phyloP scores from a whole-genome alignment of 2,888 invertebrate species.

The Horisme vitalbata region DNA sequence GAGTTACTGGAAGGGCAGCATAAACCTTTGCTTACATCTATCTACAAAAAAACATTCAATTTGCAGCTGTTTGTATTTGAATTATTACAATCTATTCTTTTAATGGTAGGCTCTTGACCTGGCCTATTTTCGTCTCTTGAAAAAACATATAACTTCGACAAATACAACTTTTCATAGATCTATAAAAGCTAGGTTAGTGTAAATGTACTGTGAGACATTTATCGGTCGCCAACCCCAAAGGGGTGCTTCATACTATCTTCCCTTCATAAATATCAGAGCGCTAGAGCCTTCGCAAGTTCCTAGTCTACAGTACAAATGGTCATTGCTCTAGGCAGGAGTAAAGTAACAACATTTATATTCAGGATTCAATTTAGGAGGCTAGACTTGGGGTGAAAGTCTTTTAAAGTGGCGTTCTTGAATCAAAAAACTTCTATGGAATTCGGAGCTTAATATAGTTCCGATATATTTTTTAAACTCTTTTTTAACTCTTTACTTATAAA shows the following conservation, averaged over 20 bases:
- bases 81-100: no score
- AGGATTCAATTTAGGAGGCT: conserved; percentile 11
- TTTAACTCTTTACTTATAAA: no score
- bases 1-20: no score
- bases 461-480: no score
- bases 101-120: no score
- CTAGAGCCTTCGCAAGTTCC: not conserved
- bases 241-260: conserved; percentile 11
- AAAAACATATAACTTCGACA: conserved; percentile 8
- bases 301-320: conserved; percentile 5
- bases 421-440: conserved; percentile 1
- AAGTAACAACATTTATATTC: conserved; percentile 5
- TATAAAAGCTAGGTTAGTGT: conserved; percentile 15
- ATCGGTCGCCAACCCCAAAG: conserved; percentile 19
- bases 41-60: no score
- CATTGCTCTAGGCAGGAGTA: conserved; percentile 1
- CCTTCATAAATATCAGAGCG: conserved; percentile 14
- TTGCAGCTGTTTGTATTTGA: no score
- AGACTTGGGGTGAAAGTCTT: conserved; percentile 1
- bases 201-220: conserved; percentile 18
- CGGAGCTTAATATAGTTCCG: no score
- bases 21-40: no score
- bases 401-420: conserved; percentile 6
- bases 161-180: conserved; percentile 6
- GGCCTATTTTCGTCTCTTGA: no score